Base-by-base conservation (phyloP, 2,888 invertebrate genomes). In the Cheilosia grossa region DNA sequence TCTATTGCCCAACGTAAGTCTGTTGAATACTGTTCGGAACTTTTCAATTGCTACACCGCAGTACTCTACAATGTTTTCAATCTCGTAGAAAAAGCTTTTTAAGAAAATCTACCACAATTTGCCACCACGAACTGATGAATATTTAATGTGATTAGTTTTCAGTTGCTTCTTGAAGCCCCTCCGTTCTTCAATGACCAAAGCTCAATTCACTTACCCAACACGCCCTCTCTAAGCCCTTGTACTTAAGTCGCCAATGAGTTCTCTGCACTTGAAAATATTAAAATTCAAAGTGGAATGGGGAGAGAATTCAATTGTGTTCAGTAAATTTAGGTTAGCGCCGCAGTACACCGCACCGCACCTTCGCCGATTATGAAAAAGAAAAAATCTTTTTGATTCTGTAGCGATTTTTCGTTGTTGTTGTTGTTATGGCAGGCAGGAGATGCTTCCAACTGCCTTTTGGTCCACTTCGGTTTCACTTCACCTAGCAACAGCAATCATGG, bases 201-300 rank as follows among this genome's bases (percentile, higher is more conserved):
- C 77, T 59, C 77, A 73, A 73, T 69, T 78, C 82, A 77, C 72
- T 82, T 75, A 77, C 37, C 63, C 59, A 54, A 54, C 27, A 13
- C 49, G 30, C 17, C 47, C 44, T 47, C 58, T 49, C 9, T 30
- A 49, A 30, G 59, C 30, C 4, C 63, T 40, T 51, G 42, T 40
- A 59, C 58, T 10, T 53, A 1, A 17, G 19, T 49, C 67, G 40
- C 67, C 15, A 44, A 44, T 59, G 58, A 78, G 56, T 17, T 42
- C 44, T 77, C 37, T 72, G 78, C 79, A 79, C 79, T 82, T 74
- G 67, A 53, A 79, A 69, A 79, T 82, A 82, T 82, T 82, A 82
- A 82, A 82, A 82, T 79, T 79, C 73, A 82, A 73, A 78, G 56
- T 27, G 42, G 58, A 61, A 69, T 56, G 78, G 49, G 40, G 53